Evolutionary conservation across 2,797 vertebrate species (phyloP).

Genomic region (Phylloscopus collybita): DNA sequence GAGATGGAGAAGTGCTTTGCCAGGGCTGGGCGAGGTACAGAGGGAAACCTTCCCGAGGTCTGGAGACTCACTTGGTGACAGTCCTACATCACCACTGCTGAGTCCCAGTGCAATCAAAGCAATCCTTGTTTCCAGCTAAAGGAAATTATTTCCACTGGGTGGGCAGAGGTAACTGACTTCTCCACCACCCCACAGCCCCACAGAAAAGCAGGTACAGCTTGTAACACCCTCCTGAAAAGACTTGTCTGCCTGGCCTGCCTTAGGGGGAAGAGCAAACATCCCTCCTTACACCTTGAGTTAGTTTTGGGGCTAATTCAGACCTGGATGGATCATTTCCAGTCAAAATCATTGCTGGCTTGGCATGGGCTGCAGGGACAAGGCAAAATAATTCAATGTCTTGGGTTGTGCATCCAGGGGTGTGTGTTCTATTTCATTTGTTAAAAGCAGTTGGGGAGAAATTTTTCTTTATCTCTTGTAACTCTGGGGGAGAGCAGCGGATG

Average conservation of each 20-base stretch:
- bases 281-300: not conserved
- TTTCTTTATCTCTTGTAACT: too few relatives aligned
- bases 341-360: accelerated
- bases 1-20: not conserved
- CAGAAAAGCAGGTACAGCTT: not conserved
- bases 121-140: not conserved
- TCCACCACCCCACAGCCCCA: not conserved
- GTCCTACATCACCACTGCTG: not conserved
- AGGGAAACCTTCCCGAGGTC: not conserved
- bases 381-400: not conserved
- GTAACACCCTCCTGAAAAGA: not conserved
- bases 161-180: not conserved
- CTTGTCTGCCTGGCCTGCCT: not conserved
- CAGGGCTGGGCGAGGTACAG: not conserved
- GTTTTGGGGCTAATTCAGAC: not conserved
- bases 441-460: too few relatives aligned
- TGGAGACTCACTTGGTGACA: accelerated
- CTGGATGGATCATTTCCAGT: not conserved
- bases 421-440: too few relatives aligned
- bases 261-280: not conserved
- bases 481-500: too few relatives aligned
- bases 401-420: too few relatives aligned
- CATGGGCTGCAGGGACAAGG: not conserved
- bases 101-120: not conserved
- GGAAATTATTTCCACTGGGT: not conserved